phyloP scores from a whole-genome alignment of 2,797 vertebrate genomes.

The Sitta carolinensis region DNA sequence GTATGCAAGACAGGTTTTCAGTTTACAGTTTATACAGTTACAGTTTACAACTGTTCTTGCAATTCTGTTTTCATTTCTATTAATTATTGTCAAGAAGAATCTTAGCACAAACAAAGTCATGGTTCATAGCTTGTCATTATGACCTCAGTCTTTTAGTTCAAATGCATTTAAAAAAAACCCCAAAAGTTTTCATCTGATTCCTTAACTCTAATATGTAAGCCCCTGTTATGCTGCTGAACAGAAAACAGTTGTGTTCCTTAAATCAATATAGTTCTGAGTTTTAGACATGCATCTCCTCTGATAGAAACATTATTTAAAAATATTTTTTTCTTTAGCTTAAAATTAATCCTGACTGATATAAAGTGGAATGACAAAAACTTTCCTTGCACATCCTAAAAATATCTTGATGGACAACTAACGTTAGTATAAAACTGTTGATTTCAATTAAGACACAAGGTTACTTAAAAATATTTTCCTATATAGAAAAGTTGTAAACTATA shows the following conservation, averaged over 20 bases:
- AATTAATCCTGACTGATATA: neutral
- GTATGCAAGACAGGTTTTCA: neutral
- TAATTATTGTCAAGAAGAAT: neutral
- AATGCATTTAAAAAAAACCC: neutral
- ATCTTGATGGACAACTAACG: neutral
- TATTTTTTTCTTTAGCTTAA: neutral
- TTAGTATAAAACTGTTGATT: neutral
- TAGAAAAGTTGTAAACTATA: neutral
- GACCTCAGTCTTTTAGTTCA: neutral
- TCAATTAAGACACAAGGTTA: neutral
- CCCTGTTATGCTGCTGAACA: neutral
- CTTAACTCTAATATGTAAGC: neutral
- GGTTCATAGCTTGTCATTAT: neutral
- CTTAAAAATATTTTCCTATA: neutral
- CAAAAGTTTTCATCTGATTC: neutral
- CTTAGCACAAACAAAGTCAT: neutral
- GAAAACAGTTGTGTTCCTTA: neutral
- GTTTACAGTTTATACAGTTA: too few relatives aligned
- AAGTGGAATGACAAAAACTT: neutral
- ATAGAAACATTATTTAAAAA: neutral
- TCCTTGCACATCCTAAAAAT: neutral
- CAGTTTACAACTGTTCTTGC: neutral
- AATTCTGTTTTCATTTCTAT: constrained; percentile 3
- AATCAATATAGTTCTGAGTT: neutral
- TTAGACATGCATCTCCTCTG: neutral